A percentile compares a stretch with the other conserved stretches of the same genome.
These are phyloP conservation scores for Echinops telfairi DNA, from an alignment of 2,113 vertebrate species.

Conservation along the genomic window DNA sequence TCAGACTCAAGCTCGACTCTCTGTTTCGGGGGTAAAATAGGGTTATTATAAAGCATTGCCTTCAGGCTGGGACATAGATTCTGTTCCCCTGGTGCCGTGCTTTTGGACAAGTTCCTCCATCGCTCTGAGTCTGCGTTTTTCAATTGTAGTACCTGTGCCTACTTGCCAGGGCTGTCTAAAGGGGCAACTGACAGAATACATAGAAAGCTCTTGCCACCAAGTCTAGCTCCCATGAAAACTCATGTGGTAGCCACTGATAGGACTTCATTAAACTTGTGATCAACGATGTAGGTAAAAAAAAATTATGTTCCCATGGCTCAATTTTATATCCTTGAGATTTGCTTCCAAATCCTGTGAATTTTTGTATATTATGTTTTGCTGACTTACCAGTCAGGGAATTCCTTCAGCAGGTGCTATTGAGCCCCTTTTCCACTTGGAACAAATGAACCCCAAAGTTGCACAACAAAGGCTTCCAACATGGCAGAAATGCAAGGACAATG, in stretches of 20 bases:
- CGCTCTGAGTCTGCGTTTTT: not conserved
- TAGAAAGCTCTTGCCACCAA: not conserved
- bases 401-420: conserved; percentile 33
- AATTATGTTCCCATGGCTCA: not conserved
- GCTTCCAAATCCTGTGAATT: not conserved
- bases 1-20: not conserved
- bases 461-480: not conserved
- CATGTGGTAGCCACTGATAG: not conserved
- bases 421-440: conserved; percentile 47
- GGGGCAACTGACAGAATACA: not conserved
- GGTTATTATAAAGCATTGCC: not conserved
- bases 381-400: conserved; percentile 16
- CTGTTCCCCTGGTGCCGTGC: not conserved
- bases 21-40: not conserved
- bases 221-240: not conserved
- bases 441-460: not conserved
- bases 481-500: not conserved
- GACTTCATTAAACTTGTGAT: not conserved
- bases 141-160: not conserved
- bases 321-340: conserved; percentile 18
- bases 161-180: not conserved
- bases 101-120: not conserved
- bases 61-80: not conserved
- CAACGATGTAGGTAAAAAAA: not conserved
- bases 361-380: conserved; percentile 8